phyloP scores from a whole-genome alignment of 2,888 invertebrate species.

The Oxycera nigricornis region DNA sequence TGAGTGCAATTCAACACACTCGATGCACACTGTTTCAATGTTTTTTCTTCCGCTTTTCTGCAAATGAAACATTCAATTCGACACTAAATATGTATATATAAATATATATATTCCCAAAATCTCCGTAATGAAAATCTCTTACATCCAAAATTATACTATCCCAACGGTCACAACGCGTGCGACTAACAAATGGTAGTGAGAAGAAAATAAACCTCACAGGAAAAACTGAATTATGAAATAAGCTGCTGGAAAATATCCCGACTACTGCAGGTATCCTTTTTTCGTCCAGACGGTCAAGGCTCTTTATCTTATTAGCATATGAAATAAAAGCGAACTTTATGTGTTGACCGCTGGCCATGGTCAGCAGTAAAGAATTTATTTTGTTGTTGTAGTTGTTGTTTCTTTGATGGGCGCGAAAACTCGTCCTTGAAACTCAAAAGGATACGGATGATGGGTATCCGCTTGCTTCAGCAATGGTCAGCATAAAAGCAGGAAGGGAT shows the following conservation, averaged over 20 bases:
- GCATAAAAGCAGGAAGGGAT: background rate
- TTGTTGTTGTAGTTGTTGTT: too few species aligned
- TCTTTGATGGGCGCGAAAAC: background rate
- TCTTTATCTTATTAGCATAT: constrained; percentile 8
- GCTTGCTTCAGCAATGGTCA: background rate
- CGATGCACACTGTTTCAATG: too few species aligned
- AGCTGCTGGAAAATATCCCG: background rate
- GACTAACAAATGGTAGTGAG: background rate
- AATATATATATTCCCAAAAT: too few species aligned
- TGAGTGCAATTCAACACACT: too few species aligned
- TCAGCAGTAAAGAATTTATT: background rate
- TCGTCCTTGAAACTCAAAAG: background rate
- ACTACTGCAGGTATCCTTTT: background rate
- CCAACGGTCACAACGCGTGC: too few species aligned
- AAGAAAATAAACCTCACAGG: background rate
- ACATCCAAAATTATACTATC: too few species aligned
- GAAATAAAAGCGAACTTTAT: constrained; percentile 1
- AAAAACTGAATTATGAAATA: background rate
- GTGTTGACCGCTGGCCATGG: background rate
- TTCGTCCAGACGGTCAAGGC: constrained; percentile 1
- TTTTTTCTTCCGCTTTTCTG: too few species aligned
- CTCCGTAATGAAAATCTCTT: too few species aligned
- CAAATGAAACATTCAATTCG: too few species aligned
- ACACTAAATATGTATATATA: too few species aligned
- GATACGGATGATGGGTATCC: background rate